Percentiles rank a stretch among this genome's conserved stretches.
These are phyloP conservation scores for Stichopus chloronotus DNA, from an alignment of 35 echinoderm and acorn worm species.

Conservation along the genomic window DNA sequence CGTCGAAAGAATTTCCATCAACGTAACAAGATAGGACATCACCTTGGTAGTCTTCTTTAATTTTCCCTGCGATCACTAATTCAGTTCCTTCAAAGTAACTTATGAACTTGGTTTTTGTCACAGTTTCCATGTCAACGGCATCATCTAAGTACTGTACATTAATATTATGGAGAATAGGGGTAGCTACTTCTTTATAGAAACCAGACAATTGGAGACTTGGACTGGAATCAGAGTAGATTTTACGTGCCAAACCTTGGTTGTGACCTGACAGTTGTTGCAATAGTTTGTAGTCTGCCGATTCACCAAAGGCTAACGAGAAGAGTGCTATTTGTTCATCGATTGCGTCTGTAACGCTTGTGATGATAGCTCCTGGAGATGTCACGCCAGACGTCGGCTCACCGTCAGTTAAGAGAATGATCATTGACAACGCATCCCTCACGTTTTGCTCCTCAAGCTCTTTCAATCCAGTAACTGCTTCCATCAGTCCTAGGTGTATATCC, in stretches of 20 bases:
- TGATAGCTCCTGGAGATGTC: background rate
- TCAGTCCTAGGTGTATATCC: background rate
- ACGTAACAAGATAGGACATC: background rate
- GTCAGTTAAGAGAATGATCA: slow-evolving; percentile 61
- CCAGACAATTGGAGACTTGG: slow-evolving; percentile 76
- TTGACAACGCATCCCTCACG: background rate
- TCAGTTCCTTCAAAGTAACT: slow-evolving; percentile 86
- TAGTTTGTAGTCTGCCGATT: slow-evolving; percentile 40
- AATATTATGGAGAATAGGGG: slow-evolving; percentile 82
- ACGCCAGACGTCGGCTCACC: slow-evolving; percentile 13
- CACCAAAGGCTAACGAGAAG: slow-evolving; percentile 56
- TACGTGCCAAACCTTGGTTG: slow-evolving; percentile 69
- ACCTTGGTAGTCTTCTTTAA: slow-evolving; percentile 18
- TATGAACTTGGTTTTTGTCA: slow-evolving; percentile 73
- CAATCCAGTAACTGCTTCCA: no score
- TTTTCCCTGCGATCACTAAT: slow-evolving; percentile 51
- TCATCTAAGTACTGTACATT: slow-evolving; percentile 67
- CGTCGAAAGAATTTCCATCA: slow-evolving; percentile 33
- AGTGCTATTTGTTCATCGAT: slow-evolving; percentile 43
- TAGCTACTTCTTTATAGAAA: slow-evolving; percentile 88
- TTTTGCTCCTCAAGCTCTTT: no score
- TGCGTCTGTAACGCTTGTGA: background rate
- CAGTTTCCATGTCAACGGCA: slow-evolving; percentile 42
- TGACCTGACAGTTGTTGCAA: slow-evolving; percentile 50
- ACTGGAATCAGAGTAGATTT: slow-evolving; percentile 73